Evolutionary conservation across 2,888 invertebrate genomes (phyloP), one percentile per base, ranked within the genome.

Genomic region (Archaeoteleia sp.): DNA sequence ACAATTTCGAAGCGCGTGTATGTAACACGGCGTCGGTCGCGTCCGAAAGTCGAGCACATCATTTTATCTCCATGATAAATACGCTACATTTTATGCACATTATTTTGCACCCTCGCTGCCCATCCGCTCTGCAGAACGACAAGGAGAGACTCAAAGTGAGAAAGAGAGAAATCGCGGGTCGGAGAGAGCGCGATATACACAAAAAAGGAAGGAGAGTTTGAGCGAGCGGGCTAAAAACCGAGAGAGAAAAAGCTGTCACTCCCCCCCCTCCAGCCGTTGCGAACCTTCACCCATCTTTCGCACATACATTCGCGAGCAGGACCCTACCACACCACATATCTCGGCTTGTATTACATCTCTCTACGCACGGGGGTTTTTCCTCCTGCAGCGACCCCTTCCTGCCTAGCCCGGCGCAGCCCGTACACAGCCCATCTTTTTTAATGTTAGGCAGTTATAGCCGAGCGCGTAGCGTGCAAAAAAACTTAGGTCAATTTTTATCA

Each of bases 401-500:
- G 58, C 60, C 49, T 55, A 65, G 71, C 71, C 70, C 74, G 69
- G 71, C 75, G 73, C 74, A 74, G 70, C 78, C 74, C 75, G 77
- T 78, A 73, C 78, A 79, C 80, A 81, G 82, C 78, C 83, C 84
- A 84, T 84, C 83, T 84, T 84, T 84, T 85, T 85, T 84, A 85
- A 84, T 84, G 84, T 83, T 82, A 80, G 84, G 83, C 83, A 84
- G 84, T 84, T 85, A 85, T 82, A 83, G 83, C 79, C 79, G 79
- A 77, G 80, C 68, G 70, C 74, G 74, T 74, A 74, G 76, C 75
- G 77, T 75, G 76, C 74, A 80, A 82, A 81, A 81, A 79, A 78
- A 82, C 83, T 83, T 83, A 81, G 83, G 83, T 84, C 84, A 84
- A 84, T 84, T 84, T 84, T 84, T 84, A 84, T 84, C 84, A 82